A percentile compares a stretch with the other conserved stretches of the same genome.
Conservation (phyloP, 2,113 vertebrate species). For the Bubo bubo region DNA sequence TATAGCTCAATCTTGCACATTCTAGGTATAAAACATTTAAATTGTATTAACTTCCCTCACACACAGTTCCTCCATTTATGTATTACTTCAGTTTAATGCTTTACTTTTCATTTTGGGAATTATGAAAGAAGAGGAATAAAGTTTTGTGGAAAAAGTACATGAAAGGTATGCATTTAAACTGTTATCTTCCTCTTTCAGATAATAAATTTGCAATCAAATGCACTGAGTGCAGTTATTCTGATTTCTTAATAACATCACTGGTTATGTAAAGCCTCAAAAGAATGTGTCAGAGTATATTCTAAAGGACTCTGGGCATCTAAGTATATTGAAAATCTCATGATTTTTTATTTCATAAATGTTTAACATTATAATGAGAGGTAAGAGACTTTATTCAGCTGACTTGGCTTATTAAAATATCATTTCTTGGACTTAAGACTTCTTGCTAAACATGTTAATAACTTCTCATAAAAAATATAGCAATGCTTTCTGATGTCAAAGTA, state of each 20-base stretch:
- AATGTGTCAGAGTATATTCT: background rate
- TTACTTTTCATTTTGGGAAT: background rate
- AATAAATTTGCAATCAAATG: background rate
- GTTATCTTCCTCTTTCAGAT: background rate
- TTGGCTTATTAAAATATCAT: background rate
- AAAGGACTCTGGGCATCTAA: background rate
- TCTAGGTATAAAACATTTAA: background rate
- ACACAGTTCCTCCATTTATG: background rate
- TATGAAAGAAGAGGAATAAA: background rate
- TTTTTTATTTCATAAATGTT: slow-evolving; percentile 7
- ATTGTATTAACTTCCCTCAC: background rate
- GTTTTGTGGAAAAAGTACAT: background rate
- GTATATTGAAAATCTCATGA: background rate
- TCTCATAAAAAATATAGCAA: background rate
- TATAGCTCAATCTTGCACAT: background rate
- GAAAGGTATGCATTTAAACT: background rate
- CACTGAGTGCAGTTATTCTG: background rate
- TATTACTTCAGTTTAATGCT: background rate
- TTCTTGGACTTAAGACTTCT: background rate
- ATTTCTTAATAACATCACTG: background rate
- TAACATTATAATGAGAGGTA: background rate
- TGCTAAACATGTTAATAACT: background rate
- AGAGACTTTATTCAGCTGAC: background rate
- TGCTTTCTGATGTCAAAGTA: background rate
- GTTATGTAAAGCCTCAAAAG: background rate